Base-by-base conservation (phyloP, 92 coral and sea anemone species). In the Epizoanthus stellaris region DNA sequence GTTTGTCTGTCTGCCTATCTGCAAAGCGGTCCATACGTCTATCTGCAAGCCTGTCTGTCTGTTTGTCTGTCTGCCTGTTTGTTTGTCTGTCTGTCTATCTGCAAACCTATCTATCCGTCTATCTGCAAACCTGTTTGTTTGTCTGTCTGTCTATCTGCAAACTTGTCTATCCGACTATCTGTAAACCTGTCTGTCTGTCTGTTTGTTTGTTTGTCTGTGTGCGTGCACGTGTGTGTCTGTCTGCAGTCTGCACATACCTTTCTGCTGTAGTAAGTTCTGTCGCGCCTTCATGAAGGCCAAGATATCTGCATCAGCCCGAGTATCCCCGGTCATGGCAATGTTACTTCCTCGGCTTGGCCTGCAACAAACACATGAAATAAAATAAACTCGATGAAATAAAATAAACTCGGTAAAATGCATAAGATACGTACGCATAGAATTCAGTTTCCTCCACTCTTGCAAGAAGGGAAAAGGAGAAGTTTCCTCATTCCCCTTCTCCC, bases 221-320 rank as follows among this genome's bases (percentile, higher is more conserved):
- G 47, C 47, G 47, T 6, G 47, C 47, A 42, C 47, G 52, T 45
- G 12, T 64, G n/a, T 12, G 17, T 67, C 19, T 67, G 71, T 34
- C 71, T 10, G 45, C 17, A 11, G 13, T 67, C 17, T 40, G 42
- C 73, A 83, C 58, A 9, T 47, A 94, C 99, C 99, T 92, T 87
- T 76, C 67, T 94, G 96, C n/a, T 94, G 98, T 36, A 96, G 77
- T 30, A 96, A 79, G 66, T 90, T 94, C 82, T 96, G 98, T 82
- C 99, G 88, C 21, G 98, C 99, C 87, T 87, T 85, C 81, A 96
- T 96, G 58, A 96, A 96, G 12, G 98, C 99, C 81, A 88, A 61
- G 81, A 96, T 96, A 83, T 96, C 99, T 47, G 94, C 96, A 85
- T 96, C 98, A 9, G 96, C 95, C 74, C 91, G 94, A 70, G 90